Percentiles rank a stretch among this genome's conserved stretches.
Evolutionary conservation across 1,140 invertebrate species (phyloP).

Genomic region (Lethrus apterus): DNA sequence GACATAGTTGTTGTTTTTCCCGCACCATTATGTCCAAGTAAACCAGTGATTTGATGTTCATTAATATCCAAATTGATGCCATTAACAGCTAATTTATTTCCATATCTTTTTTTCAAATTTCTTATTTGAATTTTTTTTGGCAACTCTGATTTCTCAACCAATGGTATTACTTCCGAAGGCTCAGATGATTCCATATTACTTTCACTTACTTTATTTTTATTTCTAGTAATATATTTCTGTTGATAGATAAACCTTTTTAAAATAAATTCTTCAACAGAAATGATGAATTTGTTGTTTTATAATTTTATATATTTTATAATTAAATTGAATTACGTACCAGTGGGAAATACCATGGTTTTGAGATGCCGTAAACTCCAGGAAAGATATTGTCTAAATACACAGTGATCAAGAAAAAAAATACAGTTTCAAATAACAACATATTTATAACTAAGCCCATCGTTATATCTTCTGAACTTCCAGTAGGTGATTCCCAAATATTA

Average conservation of each 20-base stretch:
- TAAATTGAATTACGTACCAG: too few relatives aligned
- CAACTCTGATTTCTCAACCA: conserved; percentile 2
- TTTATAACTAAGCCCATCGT: conserved; percentile 29
- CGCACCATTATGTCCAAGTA: conserved; percentile 65
- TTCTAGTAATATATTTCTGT: too few relatives aligned
- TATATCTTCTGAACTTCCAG: conserved; percentile 22
- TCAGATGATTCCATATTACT: too few relatives aligned
- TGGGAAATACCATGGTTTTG: conserved; percentile 31
- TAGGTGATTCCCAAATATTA: conserved; percentile 28
- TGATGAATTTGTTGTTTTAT: too few relatives aligned
- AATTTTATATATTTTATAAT: too few relatives aligned
- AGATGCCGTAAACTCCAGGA: conserved; percentile 34
- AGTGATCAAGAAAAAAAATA: conserved; percentile 30
- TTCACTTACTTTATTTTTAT: too few relatives aligned
- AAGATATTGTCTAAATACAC: conserved; percentile 33
- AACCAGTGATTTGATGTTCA: conserved; percentile 56
- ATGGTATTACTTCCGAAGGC: neutral
- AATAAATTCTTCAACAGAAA: too few relatives aligned
- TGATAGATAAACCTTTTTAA: too few relatives aligned
- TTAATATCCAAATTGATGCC: conserved; percentile 64
- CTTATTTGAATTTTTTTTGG: conserved; percentile 23
- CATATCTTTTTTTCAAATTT: conserved; percentile 46
- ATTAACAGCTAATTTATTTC: conserved; percentile 54
- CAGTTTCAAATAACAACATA: conserved; percentile 31
- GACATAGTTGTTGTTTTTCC: conserved; percentile 52